These are phyloP conservation scores for Yponomeuta plumbellus DNA, from an alignment of 2,888 invertebrate species.

Conservation along the genomic window DNA sequence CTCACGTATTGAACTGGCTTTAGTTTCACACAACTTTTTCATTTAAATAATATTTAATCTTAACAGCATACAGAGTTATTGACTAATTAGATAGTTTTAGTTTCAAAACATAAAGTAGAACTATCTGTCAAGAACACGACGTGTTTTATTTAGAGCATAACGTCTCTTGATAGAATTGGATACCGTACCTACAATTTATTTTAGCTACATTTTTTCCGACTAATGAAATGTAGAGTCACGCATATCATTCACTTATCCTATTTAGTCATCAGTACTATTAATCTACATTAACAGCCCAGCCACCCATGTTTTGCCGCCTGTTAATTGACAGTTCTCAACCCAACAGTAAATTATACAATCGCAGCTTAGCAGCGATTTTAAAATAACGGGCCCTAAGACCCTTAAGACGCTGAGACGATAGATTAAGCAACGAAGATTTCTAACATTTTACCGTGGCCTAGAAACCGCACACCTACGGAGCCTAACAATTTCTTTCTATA, in stretches of 20 bases:
- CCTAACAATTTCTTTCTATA: slow-evolving; percentile 69
- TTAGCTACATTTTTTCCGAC: background rate
- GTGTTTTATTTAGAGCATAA: too few relatives aligned
- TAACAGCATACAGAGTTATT: too few relatives aligned
- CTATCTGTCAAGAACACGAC: too few relatives aligned
- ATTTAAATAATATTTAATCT: too few relatives aligned
- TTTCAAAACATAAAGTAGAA: too few relatives aligned
- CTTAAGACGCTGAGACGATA: slow-evolving; percentile 31
- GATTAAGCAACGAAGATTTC: slow-evolving; percentile 51
- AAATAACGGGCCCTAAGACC: slow-evolving; percentile 1
- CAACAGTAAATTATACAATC: slow-evolving; percentile 6
- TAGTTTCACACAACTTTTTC: too few relatives aligned
- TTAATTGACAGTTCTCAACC: slow-evolving; percentile 1
- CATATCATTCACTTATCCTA: background rate
- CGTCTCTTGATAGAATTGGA: too few relatives aligned
- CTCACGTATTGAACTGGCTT: too few relatives aligned
- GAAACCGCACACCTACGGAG: slow-evolving; percentile 68
- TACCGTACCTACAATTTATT: too few relatives aligned
- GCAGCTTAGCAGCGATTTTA: background rate
- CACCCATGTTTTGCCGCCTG: background rate
- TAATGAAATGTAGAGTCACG: background rate
- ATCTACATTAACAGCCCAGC: background rate
- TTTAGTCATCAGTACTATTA: background rate
- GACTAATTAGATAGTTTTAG: too few relatives aligned
- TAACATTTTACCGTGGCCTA: slow-evolving; percentile 66